Percentiles rank a stretch among this genome's conserved stretches.
These are phyloP conservation scores for Thymelicus acteon DNA, from an alignment of 2,888 invertebrate genomes.

Conservation along the genomic window DNA sequence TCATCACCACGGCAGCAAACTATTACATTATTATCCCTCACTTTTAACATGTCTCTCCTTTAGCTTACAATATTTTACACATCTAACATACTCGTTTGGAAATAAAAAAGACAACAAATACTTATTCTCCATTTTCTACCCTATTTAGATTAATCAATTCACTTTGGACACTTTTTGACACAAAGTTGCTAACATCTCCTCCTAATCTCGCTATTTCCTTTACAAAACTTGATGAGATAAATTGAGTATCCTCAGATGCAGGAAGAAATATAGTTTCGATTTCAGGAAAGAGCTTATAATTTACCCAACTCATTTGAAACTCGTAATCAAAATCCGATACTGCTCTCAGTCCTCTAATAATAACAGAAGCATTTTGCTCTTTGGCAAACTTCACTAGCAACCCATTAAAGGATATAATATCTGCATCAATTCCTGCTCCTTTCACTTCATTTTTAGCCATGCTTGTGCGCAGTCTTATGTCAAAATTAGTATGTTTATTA, in stretches of 20 bases:
- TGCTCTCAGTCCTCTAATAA: conserved; percentile 22
- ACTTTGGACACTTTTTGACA: conserved; percentile 16
- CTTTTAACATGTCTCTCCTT: conserved; percentile 17
- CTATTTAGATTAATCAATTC: conserved; percentile 24
- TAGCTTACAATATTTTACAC: conserved; percentile 17
- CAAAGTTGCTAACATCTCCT: conserved; percentile 22
- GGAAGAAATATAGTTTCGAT: conserved; percentile 25
- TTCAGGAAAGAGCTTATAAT: conserved; percentile 19
- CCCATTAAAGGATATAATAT: conserved; percentile 23
- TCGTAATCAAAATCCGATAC: conserved; percentile 23
- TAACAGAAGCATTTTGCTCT: conserved; percentile 24
- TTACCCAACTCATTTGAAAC: conserved; percentile 25
- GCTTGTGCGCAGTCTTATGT: conserved; percentile 18
- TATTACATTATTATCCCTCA: conserved; percentile 21
- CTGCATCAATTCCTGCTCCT: conserved; percentile 22
- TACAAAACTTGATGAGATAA: conserved; percentile 24
- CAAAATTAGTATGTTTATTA: conserved; percentile 17
- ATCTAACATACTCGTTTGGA: conserved; percentile 15
- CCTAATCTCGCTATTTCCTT: conserved; percentile 24
- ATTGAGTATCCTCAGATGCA: conserved; percentile 22
- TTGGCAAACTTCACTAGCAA: conserved; percentile 25
- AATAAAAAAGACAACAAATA: conserved; percentile 23
- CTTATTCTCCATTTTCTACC: conserved; percentile 23
- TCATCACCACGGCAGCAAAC: conserved; percentile 23
- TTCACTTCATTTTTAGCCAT: conserved; percentile 21